Evolutionary conservation across 2,797 vertebrate genomes (phyloP), one percentile per base, ranked within the genome.

Genomic region (Coregonus ussuriensis): DNA sequence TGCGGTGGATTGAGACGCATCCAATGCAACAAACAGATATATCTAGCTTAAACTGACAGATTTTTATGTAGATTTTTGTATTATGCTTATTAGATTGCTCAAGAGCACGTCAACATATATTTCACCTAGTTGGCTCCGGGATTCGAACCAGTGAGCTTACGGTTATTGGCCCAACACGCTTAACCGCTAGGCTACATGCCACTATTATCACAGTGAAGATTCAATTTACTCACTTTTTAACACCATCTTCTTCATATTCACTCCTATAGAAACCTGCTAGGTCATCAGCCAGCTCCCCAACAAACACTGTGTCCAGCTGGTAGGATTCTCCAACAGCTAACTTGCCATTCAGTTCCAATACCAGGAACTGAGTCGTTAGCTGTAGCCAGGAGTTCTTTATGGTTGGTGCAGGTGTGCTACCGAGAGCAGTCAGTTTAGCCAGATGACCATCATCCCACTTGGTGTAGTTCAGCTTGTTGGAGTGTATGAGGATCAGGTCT

Each of bases 251-350:
- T 0, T 0, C 0, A 62, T 98, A 99, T 83, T 96, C 96, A 0
- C 98, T 99, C 85, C 97, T 94, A 77, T 99, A 99, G 92, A 99
- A 98, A 72, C 98, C 98, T 0, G 95, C 94, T 83, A 99, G 93
- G 84, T 99, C 96, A 0, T 98, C 95, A 0, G 96, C 95, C 85
- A 99, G 93, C 78, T 97, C 96, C 51, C 97, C 98, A 0, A 62
- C 76, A 74, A 98, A 98, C 0, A 0, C 0, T 0, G 87, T 96
- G 62, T 37, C 1, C 63, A 99, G 93, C 0, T 18, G 83, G 37
- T 99, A 99, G 31, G 0, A 29, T 0, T 59, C 53, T 47, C 68
- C 85, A 0, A 1, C 59, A 68, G 33, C 14, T 83, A 98, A 93
- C 0, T 0, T n/a, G 0, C 21, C 0, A 0, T 0, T 0, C 56